Conservation (phyloP, 2,113 vertebrate species). For the Gymnorhina tibicen region DNA sequence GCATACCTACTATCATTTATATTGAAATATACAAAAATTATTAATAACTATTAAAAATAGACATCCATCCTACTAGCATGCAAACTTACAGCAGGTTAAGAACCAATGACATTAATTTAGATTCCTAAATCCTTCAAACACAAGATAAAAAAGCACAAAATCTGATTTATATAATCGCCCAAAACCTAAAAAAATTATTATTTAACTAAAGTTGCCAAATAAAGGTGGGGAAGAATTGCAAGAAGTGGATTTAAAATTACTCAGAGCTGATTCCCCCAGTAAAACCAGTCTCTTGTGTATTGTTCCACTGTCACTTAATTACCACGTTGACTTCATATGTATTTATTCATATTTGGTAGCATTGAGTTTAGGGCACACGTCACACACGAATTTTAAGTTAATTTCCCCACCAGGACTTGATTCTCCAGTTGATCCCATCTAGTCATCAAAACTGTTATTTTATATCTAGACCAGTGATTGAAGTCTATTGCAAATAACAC, state of each 20-base stretch:
- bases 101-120: not conserved
- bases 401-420: not conserved
- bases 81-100: not conserved
- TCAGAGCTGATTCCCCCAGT: not conserved
- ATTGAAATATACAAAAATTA: constrained; percentile 31
- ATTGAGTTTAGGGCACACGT: not conserved
- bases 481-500: not conserved
- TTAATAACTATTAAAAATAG: constrained; percentile 31
- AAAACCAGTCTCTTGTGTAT: not conserved
- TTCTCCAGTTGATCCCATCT: not conserved
- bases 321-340: not conserved
- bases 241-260: not conserved
- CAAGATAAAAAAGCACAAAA: not conserved
- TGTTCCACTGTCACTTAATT: not conserved
- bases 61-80: not conserved
- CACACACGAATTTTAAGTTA: not conserved
- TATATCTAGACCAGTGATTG: not conserved
- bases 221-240: not conserved
- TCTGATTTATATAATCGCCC: not conserved
- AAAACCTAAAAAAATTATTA: not conserved
- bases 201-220: not conserved
- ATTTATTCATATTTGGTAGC: not conserved
- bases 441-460: not conserved
- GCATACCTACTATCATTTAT: not conserved
- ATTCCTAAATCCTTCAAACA: constrained; percentile 17